These are phyloP conservation scores for Luffia ferchaultella DNA, from an alignment of 2,888 invertebrate genomes.

Conservation along the genomic window DNA sequence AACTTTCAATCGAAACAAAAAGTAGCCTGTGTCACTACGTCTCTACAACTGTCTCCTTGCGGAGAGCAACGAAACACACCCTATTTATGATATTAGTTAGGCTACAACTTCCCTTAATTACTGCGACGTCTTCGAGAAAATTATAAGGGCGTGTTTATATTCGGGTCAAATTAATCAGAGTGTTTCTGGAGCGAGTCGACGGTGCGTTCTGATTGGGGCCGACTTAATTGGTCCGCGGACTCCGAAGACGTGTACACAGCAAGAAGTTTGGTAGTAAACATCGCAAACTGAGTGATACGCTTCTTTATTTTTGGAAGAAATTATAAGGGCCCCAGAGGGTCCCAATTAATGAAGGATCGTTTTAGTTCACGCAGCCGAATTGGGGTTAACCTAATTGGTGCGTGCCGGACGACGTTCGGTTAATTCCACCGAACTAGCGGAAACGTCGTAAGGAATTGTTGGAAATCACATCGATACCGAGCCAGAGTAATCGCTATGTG, in stretches of 20 bases:
- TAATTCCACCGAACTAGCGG: neutral
- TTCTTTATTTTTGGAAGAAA: constrained; percentile 16
- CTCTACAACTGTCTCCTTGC: no score
- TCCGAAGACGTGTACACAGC: neutral
- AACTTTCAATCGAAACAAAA: no score
- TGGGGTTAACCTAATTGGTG: constrained; percentile 6
- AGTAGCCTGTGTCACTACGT: no score
- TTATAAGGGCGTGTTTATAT: neutral
- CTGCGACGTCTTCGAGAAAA: neutral
- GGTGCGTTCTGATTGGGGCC: constrained; percentile 1
- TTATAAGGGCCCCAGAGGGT: constrained; percentile 6
- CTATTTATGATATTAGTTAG: neutral
- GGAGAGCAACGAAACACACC: neutral
- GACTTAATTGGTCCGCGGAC: neutral
- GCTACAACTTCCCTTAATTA: neutral
- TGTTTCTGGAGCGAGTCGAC: neutral
- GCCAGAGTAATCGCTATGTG: neutral
- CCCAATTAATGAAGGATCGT: constrained; percentile 6
- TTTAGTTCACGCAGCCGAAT: constrained; percentile 5
- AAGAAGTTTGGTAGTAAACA: constrained; percentile 19
- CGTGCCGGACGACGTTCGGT: neutral
- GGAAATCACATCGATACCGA: neutral
- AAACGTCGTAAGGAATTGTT: neutral
- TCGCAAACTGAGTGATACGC: constrained; percentile 24
- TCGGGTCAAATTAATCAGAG: neutral